Conservation (phyloP, 2,797 vertebrate species). For the Thunnus albacares region DNA sequence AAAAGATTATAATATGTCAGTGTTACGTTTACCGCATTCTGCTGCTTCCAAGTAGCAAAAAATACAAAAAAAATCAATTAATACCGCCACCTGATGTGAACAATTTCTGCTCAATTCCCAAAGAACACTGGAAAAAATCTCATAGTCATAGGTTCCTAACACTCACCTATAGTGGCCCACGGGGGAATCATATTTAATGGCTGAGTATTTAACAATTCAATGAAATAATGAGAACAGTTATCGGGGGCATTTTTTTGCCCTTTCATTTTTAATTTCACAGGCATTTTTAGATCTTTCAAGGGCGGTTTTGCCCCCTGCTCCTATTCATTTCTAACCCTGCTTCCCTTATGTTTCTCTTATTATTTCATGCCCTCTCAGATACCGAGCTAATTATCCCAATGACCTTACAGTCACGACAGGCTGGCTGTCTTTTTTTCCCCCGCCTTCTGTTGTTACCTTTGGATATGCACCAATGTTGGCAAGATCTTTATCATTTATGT, state of each 20-base stretch:
- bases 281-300: conserved; percentile 62
- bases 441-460: conserved; percentile 26
- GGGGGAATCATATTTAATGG: conserved; percentile 46
- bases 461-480: background rate
- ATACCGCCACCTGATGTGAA: background rate
- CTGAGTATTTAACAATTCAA: conserved; percentile 59
- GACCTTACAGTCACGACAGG: conserved; percentile 60
- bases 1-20: too few species aligned
- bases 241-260: conserved; percentile 44
- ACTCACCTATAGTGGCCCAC: conserved; percentile 20
- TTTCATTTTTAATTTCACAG: conserved; percentile 60
- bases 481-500: conserved; percentile 15
- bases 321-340: conserved; percentile 46
- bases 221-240: conserved; percentile 64
- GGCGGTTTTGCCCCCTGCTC: conserved; percentile 56
- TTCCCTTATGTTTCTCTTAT: conserved; percentile 59
- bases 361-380: conserved; percentile 66
- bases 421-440: background rate
- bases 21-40: too few species aligned
- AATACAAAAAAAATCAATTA: too few species aligned
- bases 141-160: background rate
- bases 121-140: background rate
- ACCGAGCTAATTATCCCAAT: conserved; percentile 66
- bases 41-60: background rate
- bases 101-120: background rate